Percentiles rank a stretch among this genome's conserved stretches.
Evolutionary conservation across 2,113 vertebrate genomes (phyloP).

Genomic region (Hypomesus transpacificus): DNA sequence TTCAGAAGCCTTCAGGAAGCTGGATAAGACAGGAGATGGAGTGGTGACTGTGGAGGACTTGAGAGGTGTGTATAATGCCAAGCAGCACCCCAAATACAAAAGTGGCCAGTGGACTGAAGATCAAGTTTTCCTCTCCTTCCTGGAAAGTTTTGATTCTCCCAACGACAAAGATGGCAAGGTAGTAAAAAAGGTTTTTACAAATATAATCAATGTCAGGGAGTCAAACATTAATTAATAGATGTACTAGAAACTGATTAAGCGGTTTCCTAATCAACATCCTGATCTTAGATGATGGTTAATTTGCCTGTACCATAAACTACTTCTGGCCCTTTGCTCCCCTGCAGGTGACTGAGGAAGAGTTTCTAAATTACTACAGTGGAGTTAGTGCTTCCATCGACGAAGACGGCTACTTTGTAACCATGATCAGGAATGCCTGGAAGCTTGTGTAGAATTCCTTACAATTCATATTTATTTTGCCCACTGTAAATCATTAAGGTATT

Average conservation of each 20-base stretch:
- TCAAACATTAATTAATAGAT: neutral
- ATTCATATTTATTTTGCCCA: neutral
- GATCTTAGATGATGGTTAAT: neutral
- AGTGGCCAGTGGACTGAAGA: slow-evolving; percentile 71
- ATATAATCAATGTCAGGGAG: neutral
- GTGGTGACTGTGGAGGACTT: slow-evolving; percentile 71
- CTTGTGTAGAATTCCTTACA: slow-evolving; percentile 44
- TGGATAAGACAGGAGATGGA: slow-evolving; percentile 67
- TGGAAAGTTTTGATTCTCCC: slow-evolving; percentile 67
- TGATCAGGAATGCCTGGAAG: slow-evolving; percentile 71
- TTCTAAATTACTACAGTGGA: slow-evolving; percentile 74
- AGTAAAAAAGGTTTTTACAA: neutral
- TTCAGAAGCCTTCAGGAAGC: slow-evolving; percentile 65
- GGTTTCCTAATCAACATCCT: neutral
- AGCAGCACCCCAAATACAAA: slow-evolving; percentile 64
- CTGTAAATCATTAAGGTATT: neutral
- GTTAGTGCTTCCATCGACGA: slow-evolving; percentile 70
- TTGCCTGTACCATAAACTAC: neutral
- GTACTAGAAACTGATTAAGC: neutral
- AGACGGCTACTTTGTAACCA: slow-evolving; percentile 69
- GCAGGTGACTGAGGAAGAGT: slow-evolving; percentile 72
- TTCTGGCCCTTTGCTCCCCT: neutral
- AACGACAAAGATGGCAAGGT: slow-evolving; percentile 74
- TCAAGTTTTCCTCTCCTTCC: slow-evolving; percentile 65
- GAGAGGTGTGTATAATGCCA: slow-evolving; percentile 62